Percentiles rank a stretch among this genome's conserved stretches.
Evolutionary conservation across 2,888 invertebrate species (phyloP).

Genomic region (Nesidiocoris tenuis): DNA sequence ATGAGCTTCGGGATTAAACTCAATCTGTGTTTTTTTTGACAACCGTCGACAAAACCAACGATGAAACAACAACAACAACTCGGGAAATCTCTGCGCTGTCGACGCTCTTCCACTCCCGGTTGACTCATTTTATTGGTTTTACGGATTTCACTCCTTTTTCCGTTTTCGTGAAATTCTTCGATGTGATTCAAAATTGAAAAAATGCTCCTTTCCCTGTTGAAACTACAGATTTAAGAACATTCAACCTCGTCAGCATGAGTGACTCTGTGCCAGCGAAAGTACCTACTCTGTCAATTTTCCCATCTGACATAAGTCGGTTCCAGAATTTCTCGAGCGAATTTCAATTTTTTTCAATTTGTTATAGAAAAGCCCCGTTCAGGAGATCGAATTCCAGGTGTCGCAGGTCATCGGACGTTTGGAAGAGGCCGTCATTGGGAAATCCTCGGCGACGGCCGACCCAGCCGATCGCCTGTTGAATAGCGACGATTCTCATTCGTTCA

Average conservation of each 20-base stretch:
- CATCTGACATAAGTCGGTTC: background rate
- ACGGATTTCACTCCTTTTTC: conserved; percentile 2
- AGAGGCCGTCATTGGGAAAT: conserved; percentile 58
- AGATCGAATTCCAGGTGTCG: conserved; percentile 69
- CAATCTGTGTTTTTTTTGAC: no score
- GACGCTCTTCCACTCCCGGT: background rate
- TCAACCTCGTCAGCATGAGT: conserved; percentile 10
- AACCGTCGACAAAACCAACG: no score
- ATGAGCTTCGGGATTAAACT: no score
- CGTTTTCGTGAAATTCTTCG: conserved; percentile 9
- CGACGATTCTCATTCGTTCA: conserved; percentile 16
- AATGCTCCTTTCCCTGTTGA: background rate
- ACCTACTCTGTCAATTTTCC: background rate
- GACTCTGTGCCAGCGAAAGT: conserved; percentile 7
- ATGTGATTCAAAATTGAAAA: conserved; percentile 5
- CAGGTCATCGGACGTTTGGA: conserved; percentile 70
- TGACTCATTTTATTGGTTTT: conserved; percentile 1
- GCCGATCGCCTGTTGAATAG: background rate
- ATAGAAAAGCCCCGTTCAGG: conserved; percentile 52
- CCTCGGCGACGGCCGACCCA: background rate
- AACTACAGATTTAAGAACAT: conserved; percentile 6
- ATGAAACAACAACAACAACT: no score
- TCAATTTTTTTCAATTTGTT: background rate
- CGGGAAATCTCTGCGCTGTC: background rate
- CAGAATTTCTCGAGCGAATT: background rate